phyloP scores from a whole-genome alignment of 2,888 invertebrate species.

The Unio pictorum region DNA sequence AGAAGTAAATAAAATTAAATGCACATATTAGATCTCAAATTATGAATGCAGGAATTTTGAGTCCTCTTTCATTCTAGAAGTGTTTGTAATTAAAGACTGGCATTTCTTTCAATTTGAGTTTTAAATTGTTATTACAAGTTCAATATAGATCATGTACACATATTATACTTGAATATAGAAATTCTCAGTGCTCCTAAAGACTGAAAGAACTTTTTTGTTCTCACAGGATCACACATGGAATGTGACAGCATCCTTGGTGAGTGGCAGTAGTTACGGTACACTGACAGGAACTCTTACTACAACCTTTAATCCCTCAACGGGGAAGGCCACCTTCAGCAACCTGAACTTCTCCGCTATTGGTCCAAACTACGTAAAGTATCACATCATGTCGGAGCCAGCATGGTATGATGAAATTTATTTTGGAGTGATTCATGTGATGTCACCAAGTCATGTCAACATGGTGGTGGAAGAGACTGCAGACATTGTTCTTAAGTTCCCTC shows the following conservation, averaged over 20 bases:
- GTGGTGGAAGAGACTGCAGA: constrained; percentile 16
- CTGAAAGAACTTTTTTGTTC: too few relatives aligned
- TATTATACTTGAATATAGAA: too few relatives aligned
- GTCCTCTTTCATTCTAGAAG: too few relatives aligned
- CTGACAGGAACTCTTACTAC: constrained; percentile 17
- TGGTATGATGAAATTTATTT: constrained; percentile 30
- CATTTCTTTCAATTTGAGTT: too few relatives aligned
- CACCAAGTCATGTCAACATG: constrained; percentile 12
- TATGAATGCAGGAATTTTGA: too few relatives aligned
- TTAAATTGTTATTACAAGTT: too few relatives aligned
- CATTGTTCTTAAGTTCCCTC: constrained; percentile 29
- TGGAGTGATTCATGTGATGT: constrained; percentile 18
- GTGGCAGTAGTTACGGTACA: constrained; percentile 7
- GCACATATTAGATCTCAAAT: too few relatives aligned
- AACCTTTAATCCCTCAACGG: constrained; percentile 22
- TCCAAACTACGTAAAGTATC: constrained; percentile 30
- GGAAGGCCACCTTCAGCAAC: constrained; percentile 27
- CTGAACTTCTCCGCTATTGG: constrained; percentile 33
- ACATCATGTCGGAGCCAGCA: constrained; percentile 25
- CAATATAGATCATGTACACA: too few relatives aligned
- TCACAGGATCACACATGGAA: constrained; percentile 43
- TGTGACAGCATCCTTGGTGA: constrained; percentile 15
- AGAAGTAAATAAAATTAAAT: too few relatives aligned
- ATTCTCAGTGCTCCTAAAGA: too few relatives aligned
- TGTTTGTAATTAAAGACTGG: too few relatives aligned